Evolutionary conservation across 64 coral and sea anemone genomes (phyloP).

Genomic region (Trachythela sp.): DNA sequence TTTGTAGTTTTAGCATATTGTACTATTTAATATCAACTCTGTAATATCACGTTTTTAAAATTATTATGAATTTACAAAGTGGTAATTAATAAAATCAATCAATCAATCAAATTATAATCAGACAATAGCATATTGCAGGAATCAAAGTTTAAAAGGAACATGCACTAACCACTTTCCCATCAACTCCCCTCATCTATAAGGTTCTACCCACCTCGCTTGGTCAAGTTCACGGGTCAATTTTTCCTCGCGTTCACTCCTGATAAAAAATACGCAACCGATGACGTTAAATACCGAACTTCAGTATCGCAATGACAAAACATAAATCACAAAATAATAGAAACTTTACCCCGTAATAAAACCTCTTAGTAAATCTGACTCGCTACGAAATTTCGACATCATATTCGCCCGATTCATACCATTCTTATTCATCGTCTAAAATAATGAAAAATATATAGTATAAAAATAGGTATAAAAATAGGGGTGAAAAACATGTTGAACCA

Average conservation of each 20-base stretch:
- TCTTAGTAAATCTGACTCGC: constrained; percentile 1
- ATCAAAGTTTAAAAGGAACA: too few species aligned
- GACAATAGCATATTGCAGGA: too few species aligned
- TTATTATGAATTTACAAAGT: too few species aligned
- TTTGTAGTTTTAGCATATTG: too few species aligned
- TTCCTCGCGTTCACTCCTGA: constrained; percentile 50
- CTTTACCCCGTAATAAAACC: constrained; percentile 1
- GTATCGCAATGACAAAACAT: too few species aligned
- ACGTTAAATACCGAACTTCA: too few species aligned
- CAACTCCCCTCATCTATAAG: too few species aligned
- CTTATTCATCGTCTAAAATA: not conserved
- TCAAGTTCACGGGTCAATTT: constrained; percentile 68
- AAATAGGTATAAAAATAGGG: not conserved
- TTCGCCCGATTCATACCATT: not conserved
- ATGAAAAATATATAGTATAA: not conserved
- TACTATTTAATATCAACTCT: too few species aligned
- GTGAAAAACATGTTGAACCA: not conserved
- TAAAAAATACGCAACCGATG: not conserved
- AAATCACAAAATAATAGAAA: not conserved
- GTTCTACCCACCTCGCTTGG: constrained; percentile 92
- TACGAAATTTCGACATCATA: not conserved
- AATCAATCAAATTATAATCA: too few species aligned
- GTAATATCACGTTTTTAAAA: too few species aligned
- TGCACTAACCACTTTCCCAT: too few species aligned
- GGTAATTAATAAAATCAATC: too few species aligned